phyloP scores from a whole-genome alignment of 30 jellyfish, hydroid and myxozoan genomes.

The Haliclystus octoradiatus region DNA sequence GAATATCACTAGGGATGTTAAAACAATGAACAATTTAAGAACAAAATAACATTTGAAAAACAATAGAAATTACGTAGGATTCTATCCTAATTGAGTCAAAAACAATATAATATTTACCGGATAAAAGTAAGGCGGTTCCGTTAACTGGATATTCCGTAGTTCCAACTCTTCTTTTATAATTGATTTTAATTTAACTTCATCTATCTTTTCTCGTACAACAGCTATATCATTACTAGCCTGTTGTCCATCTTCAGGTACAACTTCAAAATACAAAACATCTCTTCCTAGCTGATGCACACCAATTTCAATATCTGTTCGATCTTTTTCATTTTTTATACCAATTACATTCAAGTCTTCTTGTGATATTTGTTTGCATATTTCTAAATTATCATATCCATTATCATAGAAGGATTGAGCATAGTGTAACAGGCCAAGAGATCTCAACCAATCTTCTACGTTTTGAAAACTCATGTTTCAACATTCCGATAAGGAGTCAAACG shows the following conservation, averaged over 20 bases:
- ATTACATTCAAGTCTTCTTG: constrained; percentile 73
- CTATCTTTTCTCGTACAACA: constrained; percentile 21
- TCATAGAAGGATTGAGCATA: constrained; percentile 93
- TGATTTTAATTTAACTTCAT: constrained; percentile 41
- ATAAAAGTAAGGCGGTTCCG: constrained; percentile 83
- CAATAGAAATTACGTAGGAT: no score
- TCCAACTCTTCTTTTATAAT: constrained; percentile 65
- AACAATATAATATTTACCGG: constrained; percentile 61
- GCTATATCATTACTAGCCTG: constrained; percentile 8
- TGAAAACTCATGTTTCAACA: constrained; percentile 27
- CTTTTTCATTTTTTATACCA: constrained; percentile 61
- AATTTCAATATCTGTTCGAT: constrained; percentile 66
- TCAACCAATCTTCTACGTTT: constrained; percentile 92
- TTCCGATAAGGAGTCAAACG: background rate
- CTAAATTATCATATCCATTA: constrained; percentile 88
- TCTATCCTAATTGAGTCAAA: background rate
- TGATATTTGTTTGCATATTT: constrained; percentile 58
- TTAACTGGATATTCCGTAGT: constrained; percentile 44
- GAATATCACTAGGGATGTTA: no score
- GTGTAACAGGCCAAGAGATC: constrained; percentile 75
- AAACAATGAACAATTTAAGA: no score
- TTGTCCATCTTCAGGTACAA: constrained; percentile 44
- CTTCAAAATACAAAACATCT: constrained; percentile 65
- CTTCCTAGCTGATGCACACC: constrained; percentile 59
- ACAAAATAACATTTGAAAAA: no score